phyloP scores from a whole-genome alignment of 1,140 invertebrate species.

The Scaptomyza hsui region DNA sequence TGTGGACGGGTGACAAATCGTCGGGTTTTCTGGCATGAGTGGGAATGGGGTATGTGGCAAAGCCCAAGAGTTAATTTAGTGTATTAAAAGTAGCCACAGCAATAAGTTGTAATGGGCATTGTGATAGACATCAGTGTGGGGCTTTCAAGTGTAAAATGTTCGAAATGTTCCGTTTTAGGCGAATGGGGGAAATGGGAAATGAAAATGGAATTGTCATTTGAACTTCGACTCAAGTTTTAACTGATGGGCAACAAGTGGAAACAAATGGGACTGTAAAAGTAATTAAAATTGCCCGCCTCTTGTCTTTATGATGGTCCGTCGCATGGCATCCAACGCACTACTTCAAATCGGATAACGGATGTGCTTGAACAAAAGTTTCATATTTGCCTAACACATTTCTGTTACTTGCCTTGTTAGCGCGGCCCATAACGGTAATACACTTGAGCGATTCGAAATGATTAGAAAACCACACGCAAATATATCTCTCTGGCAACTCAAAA shows the following conservation, averaged over 20 bases:
- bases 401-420: constrained; percentile 51
- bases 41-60: not conserved
- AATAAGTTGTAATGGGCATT: constrained; percentile 71
- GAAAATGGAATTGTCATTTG: constrained; percentile 65
- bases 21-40: constrained; percentile 8
- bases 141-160: constrained; percentile 68
- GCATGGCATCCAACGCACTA: not conserved
- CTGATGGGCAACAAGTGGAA: constrained; percentile 75
- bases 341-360: constrained; percentile 21
- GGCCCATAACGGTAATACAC: constrained; percentile 63
- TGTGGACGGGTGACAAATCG: constrained; percentile 29
- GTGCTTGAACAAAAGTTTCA: constrained; percentile 23
- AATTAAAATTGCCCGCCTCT: constrained; percentile 59
- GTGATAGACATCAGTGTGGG: constrained; percentile 60
- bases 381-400: constrained; percentile 25
- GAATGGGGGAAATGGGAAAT: constrained; percentile 39
- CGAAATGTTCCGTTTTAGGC: constrained; percentile 63
- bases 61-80: constrained; percentile 72
- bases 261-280: constrained; percentile 60
- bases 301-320: not conserved
- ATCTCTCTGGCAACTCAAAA: constrained; percentile 23
- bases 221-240: constrained; percentile 53
- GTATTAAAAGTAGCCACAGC: constrained; percentile 77
- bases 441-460: constrained; percentile 54
- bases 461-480: constrained; percentile 22